Percentiles rank a stretch among this genome's conserved stretches.
phyloP scores from a whole-genome alignment of 1,140 invertebrate genomes.

The Apocrypta bakeri region DNA sequence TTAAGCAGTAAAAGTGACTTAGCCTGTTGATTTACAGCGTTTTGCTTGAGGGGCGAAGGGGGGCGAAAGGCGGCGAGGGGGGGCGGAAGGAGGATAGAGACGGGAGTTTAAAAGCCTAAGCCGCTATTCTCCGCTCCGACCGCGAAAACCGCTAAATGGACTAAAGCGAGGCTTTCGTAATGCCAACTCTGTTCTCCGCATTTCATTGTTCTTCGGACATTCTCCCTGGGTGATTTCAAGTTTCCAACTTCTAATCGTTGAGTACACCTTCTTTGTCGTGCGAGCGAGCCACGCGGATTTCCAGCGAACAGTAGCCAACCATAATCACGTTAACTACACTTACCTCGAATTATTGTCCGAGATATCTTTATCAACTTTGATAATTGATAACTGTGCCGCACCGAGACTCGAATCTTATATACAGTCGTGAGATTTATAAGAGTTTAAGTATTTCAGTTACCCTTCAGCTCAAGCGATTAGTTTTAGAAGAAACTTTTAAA shows the following conservation, averaged over 20 bases:
- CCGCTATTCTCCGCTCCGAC: constrained; percentile 39
- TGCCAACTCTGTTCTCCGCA: constrained; percentile 37
- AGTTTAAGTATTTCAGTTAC: no score
- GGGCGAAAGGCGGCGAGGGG: not conserved
- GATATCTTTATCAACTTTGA: constrained; percentile 27
- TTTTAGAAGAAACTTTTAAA: no score
- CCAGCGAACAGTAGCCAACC: not conserved
- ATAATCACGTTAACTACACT: constrained; percentile 38
- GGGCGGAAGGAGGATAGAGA: not conserved
- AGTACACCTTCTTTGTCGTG: constrained; percentile 35
- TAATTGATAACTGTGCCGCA: no score
- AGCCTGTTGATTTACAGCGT: constrained; percentile 44
- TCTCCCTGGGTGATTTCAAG: constrained; percentile 37
- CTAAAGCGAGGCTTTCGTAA: constrained; percentile 42
- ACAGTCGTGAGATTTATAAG: no score
- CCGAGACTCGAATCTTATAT: no score
- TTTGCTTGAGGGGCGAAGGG: constrained; percentile 5
- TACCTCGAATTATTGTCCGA: constrained; percentile 9
- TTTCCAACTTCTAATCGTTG: constrained; percentile 47
- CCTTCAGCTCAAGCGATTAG: no score
- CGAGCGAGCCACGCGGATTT: no score
- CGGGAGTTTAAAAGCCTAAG: constrained; percentile 46
- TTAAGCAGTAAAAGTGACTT: constrained; percentile 34
- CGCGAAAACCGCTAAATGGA: constrained; percentile 49
- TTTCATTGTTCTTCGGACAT: constrained; percentile 46